phyloP scores from a whole-genome alignment of 2,888 invertebrate genomes.

The Cyrtodaria siliqua region DNA sequence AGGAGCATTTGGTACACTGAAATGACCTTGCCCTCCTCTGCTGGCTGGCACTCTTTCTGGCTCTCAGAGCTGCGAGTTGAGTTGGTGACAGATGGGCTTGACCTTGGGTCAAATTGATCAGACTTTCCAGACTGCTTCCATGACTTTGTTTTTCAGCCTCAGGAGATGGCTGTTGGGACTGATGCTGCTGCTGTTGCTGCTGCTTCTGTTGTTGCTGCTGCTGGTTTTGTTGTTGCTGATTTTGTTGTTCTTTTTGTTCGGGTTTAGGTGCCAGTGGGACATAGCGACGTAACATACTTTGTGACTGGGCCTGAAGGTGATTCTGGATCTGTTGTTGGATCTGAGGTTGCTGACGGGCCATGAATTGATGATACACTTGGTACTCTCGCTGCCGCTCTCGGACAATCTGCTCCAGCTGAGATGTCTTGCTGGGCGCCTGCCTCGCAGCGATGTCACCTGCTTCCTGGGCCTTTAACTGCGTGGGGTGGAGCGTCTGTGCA shows the following conservation, averaged over 20 bases:
- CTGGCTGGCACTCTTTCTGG: conserved; percentile 73
- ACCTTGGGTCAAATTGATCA: no score
- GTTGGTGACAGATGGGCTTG: conserved; percentile 14
- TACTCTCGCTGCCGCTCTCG: conserved; percentile 56
- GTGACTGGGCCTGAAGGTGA: conserved; percentile 25
- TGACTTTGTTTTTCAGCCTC: not conserved
- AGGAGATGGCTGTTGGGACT: not conserved
- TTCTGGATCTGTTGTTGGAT: conserved; percentile 37
- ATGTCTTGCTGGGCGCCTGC: conserved; percentile 50
- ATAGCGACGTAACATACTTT: conserved; percentile 31
- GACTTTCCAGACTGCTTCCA: not conserved
- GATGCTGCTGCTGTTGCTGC: not conserved
- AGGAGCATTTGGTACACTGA: conserved; percentile 81
- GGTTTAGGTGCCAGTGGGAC: conserved; percentile 62
- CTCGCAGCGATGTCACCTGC: conserved; percentile 63
- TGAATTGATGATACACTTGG: conserved; percentile 59
- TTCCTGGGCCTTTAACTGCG: conserved; percentile 77
- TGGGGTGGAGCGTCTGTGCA: conserved; percentile 76
- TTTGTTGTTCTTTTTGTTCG: not conserved
- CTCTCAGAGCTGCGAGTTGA: conserved; percentile 54
- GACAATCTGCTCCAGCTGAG: conserved; percentile 58
- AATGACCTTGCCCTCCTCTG: conserved; percentile 73
- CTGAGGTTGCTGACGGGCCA: conserved; percentile 53
- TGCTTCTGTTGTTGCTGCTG: conserved; percentile 4
- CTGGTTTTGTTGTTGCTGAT: not conserved